A percentile compares a stretch with the other conserved stretches of the same genome.
Evolutionary conservation across 2,113 vertebrate genomes (phyloP).

Genomic region (Cyphomyrus discorhynchus): DNA sequence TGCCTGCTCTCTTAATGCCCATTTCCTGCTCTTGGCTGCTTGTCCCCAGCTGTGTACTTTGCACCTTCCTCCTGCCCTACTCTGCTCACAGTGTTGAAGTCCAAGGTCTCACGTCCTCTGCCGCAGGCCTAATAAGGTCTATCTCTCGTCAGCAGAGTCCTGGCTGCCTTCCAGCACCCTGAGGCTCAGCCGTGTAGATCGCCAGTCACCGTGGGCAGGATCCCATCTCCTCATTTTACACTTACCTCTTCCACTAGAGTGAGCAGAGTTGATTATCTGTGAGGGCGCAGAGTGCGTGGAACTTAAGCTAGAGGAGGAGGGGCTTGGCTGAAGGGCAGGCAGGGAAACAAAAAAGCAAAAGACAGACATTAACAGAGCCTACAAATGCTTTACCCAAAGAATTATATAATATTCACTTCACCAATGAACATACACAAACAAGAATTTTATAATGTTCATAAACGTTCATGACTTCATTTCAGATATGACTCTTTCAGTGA

Average conservation of each 20-base stretch:
- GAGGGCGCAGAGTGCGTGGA: slow-evolving; percentile 88
- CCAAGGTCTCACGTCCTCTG: background rate
- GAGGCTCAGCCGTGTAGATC: background rate
- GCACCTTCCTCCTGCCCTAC: background rate
- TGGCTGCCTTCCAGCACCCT: background rate
- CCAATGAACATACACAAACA: background rate
- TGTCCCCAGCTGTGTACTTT: background rate
- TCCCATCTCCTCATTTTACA: slow-evolving; percentile 3
- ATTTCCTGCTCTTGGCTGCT: background rate
- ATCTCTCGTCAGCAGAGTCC: background rate
- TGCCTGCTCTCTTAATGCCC: background rate
- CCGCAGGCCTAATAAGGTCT: background rate
- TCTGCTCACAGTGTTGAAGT: background rate
- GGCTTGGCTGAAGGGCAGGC: slow-evolving; percentile 76
- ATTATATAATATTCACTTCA: background rate
- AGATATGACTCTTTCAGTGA: background rate
- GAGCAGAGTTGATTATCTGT: slow-evolving; percentile 86
- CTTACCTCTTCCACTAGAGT: slow-evolving; percentile 91
- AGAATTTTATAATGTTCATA: background rate
- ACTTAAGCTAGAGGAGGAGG: slow-evolving; percentile 89
- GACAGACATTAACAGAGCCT: background rate
- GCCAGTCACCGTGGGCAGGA: background rate
- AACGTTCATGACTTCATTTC: background rate
- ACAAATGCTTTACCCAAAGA: background rate
- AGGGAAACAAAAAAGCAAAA: slow-evolving; percentile 40